Evolutionary conservation across 2,888 invertebrate species (phyloP), one percentile per base, ranked within the genome.

Genomic region (Mythimna ferrago): DNA sequence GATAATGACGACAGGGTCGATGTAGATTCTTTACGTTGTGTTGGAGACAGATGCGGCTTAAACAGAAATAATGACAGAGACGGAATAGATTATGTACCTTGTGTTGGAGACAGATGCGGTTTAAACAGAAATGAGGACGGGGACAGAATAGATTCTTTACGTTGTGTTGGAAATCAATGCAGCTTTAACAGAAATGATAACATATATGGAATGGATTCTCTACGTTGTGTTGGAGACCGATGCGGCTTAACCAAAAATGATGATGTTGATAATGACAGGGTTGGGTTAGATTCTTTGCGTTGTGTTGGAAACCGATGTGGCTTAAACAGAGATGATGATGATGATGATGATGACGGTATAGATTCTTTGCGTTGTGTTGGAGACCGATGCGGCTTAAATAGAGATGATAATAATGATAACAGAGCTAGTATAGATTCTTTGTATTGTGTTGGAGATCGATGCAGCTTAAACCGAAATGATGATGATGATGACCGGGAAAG

Each of bases 11-110:
- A n/a, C 10, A 61, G 60, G 4, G 21, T 35, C 19, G 7, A 5
- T n/a, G 48, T n/a, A 19, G 48, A 67, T 48, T 21, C 44, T 4
- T 60, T 68, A 7, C 77, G 60, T 53, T 75, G 78, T 54, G 10
- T 69, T 54, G 78, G 74, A 69, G 38, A 74, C 26, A 16, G 10
- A 14, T 74, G 74, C 48, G 51, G 35, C 11, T 26, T 44, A 10
- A 56, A 53, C 54, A 70, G 60, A 54, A 41, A 68, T 32, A 44
- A 41, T 54, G n/a, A 38, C n/a, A n/a, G 60, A 10, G 16, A 11
- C 48, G 7, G 10, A 44, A 60, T 32, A 44, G 19, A 54, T 16
- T 21, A 19, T 14, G 53, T 53, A 10, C 62, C 41, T 41, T 71
- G 72, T 26, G n/a, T 41, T 44, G 76, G 67, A 44, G 41, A 74